These are phyloP conservation scores for Agrotis exclamationis DNA, from an alignment of 2,888 invertebrate genomes.

Conservation along the genomic window DNA sequence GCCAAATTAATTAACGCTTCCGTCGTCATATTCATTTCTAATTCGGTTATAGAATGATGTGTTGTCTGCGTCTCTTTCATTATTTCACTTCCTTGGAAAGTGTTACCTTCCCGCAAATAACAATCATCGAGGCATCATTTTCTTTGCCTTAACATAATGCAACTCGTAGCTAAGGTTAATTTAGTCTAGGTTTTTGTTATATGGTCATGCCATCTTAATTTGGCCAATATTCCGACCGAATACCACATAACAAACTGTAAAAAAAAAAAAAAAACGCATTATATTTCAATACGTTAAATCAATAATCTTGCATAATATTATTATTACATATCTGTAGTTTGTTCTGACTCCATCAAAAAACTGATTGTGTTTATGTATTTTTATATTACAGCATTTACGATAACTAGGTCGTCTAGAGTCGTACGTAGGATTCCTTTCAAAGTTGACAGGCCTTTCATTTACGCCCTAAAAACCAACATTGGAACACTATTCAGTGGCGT, in stretches of 20 bases:
- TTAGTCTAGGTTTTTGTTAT: too few species aligned
- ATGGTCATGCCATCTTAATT: too few species aligned
- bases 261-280: too few species aligned
- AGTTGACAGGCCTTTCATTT: constrained; percentile 34
- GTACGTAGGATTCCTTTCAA: not conserved
- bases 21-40: not conserved
- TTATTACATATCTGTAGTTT: not conserved
- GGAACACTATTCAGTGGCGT: constrained; percentile 28
- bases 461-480: constrained; percentile 12
- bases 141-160: not conserved
- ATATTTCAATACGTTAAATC: not conserved
- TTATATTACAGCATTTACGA: constrained; percentile 18
- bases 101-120: not conserved
- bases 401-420: not conserved
- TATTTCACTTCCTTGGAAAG: not conserved
- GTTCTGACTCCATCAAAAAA: not conserved
- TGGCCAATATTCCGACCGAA: too few species aligned
- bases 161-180: too few species aligned
- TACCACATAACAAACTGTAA: too few species aligned
- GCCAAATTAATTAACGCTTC: not conserved
- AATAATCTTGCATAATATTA: not conserved
- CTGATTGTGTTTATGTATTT: constrained; percentile 11
- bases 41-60: not conserved
- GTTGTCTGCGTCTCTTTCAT: not conserved
- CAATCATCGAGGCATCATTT: not conserved